Base-by-base conservation (phyloP, 2,797 vertebrate species). In the Poecile montanus region DNA sequence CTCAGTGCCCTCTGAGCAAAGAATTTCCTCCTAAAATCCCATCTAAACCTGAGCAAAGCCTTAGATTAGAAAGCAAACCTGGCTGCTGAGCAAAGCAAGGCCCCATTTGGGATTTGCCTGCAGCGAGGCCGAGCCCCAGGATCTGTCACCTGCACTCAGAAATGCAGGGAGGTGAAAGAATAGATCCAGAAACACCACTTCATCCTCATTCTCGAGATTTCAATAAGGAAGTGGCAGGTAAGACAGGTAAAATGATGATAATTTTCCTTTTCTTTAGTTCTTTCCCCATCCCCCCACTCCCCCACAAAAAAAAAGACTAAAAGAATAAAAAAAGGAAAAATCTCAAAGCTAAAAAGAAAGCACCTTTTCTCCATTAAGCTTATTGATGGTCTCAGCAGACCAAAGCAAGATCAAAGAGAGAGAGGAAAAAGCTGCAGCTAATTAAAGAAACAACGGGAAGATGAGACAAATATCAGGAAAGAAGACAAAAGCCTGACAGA, bases 331-430 rank as follows among this genome's bases (percentile, higher is more conserved):
- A 21, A n/a, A 47, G 7, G 19, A 10, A 45, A 57, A 75, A 53
- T 27, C 72, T 85, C 44, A 58, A 74, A 78, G 40, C 29, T 48
- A 53, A 68, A 88, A 32, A 50, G 44, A 68, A 50, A 23, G 32
- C 56, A 44, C 42, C 47, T 88, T 96, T 95, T 78, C 82, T 88
- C 80, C 71, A 65, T 94, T 76, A 95, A 85, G 36, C 42, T 89
- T 89, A 87, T 82, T 51, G 67, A 91, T 70, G 58, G 94, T 75
- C 92, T 87, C 85, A 95, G 84, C 78, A 96, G 87, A 87, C 58
- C 63, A 34, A 26, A 76, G 44, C 25, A 38, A 92, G 93, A 94
- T 95, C 88, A 95, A 95, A 94, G 63, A 71, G 15, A 74, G 86
- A 77, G 42, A 70, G 32, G 58, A 30, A 40, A 75, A 88, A 91